Evolutionary conservation across 2,888 invertebrate genomes (phyloP).

Genomic region (Cylindroiulus punctatus): DNA sequence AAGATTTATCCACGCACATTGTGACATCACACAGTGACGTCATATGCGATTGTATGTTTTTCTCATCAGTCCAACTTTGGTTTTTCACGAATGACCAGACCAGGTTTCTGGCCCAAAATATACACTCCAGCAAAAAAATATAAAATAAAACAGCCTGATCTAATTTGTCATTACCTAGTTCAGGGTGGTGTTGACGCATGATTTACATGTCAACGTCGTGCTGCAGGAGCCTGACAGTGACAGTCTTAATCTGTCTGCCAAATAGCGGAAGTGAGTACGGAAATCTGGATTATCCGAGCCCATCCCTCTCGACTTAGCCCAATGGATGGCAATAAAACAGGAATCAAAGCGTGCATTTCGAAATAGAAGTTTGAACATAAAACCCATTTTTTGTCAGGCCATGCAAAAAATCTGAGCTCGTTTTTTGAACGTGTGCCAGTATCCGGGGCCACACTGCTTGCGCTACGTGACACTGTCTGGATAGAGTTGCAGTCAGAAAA

Average conservation of each 20-base stretch:
- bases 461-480: background rate
- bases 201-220: background rate
- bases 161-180: background rate
- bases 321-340: background rate
- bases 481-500: slow-evolving; percentile 11
- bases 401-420: background rate
- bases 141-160: background rate
- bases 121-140: too few species aligned
- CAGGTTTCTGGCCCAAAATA: too few species aligned
- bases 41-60: too few species aligned
- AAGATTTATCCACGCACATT: too few species aligned
- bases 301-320: background rate
- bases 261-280: background rate
- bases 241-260: background rate
- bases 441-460: slow-evolving; percentile 3
- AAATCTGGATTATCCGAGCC: background rate
- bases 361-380: background rate
- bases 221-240: too few species aligned
- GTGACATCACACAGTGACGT: too few species aligned
- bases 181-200: background rate
- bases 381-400: background rate
- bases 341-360: background rate
- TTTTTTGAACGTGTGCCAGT: background rate
- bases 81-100: too few species aligned
- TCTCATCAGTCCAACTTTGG: too few species aligned